Percentiles rank a stretch among this genome's conserved stretches.
Conservation (phyloP, 2,888 invertebrate genomes). For the Apantesis nais region DNA sequence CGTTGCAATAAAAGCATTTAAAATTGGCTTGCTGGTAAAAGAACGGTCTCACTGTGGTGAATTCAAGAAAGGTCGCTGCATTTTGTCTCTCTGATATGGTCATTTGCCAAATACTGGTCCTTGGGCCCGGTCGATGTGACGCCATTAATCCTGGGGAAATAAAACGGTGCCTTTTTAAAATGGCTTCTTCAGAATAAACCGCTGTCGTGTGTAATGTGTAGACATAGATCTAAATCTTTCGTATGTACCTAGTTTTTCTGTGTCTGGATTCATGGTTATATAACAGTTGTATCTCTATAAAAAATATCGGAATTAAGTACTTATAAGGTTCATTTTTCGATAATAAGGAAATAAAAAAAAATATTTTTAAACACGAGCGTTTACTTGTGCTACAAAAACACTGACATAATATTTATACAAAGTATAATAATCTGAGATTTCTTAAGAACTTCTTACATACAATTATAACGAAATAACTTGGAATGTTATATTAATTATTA, state of each 20-base stretch:
- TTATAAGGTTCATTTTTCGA: not conserved
- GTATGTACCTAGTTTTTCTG: not conserved
- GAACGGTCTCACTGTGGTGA: conserved; percentile 74
- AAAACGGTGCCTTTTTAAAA: conserved; percentile 45
- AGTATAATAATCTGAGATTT: not conserved
- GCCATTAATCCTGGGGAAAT: conserved; percentile 49
- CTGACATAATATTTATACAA: not conserved
- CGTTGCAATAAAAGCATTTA: conserved; percentile 79
- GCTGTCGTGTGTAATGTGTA: not conserved
- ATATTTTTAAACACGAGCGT: not conserved
- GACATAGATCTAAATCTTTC: not conserved
- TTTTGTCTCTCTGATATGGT: conserved; percentile 77
- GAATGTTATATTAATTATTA: not conserved
- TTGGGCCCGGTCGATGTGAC: conserved; percentile 59
- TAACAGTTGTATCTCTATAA: not conserved
- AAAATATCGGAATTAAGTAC: not conserved
- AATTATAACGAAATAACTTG: not conserved
- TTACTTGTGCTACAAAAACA: conserved; percentile 1
- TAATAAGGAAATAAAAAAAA: not conserved
- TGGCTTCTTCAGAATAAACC: conserved; percentile 18
- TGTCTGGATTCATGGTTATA: not conserved
- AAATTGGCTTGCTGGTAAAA: conserved; percentile 79
- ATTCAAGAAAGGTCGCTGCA: conserved; percentile 75
- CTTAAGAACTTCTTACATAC: not conserved
- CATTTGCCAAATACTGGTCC: conserved; percentile 81